Base-by-base conservation (phyloP, 2,888 invertebrate genomes). In the Malachius bipustulatus region DNA sequence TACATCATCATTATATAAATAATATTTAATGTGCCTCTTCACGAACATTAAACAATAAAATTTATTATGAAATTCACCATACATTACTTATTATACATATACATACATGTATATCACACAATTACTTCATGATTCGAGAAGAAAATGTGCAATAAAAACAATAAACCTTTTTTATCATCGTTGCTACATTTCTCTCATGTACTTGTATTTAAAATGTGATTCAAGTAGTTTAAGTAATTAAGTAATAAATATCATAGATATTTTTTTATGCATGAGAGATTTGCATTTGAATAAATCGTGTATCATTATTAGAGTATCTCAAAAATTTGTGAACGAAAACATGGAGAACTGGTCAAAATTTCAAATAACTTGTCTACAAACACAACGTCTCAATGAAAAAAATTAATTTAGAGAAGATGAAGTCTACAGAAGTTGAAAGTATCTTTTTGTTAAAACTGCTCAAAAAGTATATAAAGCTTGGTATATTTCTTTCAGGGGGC, bases 181-280 rank as follows among this genome's bases (percentile, higher is more conserved):
- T 40, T 42, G 45, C 48, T 42, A 47, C 45, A 50, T 52, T 53
- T 52, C 54, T 55, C 54, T 56, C 56, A 52, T 56, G 52, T 55
- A 54, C 51, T 55, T 55, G 50, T 57, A 59, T 57, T 56, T 59
- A 53, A 59, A 61, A 60, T 60, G 61, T 61, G 61, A 61, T 61
- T 60, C 60, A 60, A 59, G 47, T 59, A 59, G 57, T 42, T 42
- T 57, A 56, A 55, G 52, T 46, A 49, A 51, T 49, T 51, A 49
- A 56, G 52, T 54, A 55, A 54, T 56, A 56, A 56, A 54, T 54
- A 54, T 57, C 54, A 57, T 54, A 56, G 54, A 57, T 59, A 59
- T 59, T 59, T 59, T 59, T 59, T 58, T 59, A 59, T 52, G 56
- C 55, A 54, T 56, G 54, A 51, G 54, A 52, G 50, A 50, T 43